Conservation (phyloP, 2,888 invertebrate species). For the Apomyelois bistriatella region DNA sequence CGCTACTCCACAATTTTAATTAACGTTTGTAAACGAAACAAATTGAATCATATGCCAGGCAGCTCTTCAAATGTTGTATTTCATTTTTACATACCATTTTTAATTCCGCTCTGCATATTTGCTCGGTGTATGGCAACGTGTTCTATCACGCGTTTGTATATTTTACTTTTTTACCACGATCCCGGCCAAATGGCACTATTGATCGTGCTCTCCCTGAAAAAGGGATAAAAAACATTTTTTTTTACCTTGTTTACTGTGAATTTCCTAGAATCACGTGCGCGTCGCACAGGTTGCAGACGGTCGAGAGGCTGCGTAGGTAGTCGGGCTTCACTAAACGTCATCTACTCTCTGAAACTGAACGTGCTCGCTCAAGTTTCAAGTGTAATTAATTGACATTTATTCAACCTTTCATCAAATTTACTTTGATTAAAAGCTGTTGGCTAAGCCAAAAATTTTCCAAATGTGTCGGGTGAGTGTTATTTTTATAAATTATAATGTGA, state of each 20-base stretch:
- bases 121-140: neutral
- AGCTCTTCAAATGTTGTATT: neutral
- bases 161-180: neutral
- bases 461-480: no score
- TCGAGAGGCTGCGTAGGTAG: no score
- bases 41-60: neutral
- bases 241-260: neutral
- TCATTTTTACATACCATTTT: neutral
- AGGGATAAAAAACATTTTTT: neutral
- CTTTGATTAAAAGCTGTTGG: no score
- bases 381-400: no score
- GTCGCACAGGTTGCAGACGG: neutral
- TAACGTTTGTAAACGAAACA: neutral
- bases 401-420: no score
- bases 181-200: neutral
- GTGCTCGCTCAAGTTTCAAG: no score
- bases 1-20: no score
- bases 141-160: neutral
- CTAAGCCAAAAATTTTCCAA: no score
- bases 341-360: no score
- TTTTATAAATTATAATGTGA: no score
- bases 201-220: neutral
- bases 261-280: neutral
- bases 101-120: neutral
- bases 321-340: no score